Evolutionary conservation across 2,888 invertebrate genomes (phyloP).

Genomic region (Dryadula phaetusa): DNA sequence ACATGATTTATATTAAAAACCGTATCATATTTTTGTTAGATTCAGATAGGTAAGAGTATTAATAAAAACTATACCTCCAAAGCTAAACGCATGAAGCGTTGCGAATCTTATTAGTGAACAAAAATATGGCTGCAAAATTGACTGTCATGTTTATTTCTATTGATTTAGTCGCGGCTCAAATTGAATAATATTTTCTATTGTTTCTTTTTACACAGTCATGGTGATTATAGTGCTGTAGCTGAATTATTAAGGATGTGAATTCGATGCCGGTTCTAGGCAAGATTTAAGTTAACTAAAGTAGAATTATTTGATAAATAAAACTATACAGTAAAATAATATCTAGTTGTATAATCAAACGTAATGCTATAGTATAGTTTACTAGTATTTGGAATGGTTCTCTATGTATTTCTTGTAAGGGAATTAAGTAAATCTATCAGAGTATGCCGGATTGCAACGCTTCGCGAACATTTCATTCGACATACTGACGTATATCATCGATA

Average conservation of each 20-base stretch:
- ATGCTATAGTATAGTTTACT: neutral
- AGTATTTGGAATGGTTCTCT: neutral
- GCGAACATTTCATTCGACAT: conserved; percentile 39
- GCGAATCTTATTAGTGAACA: conserved; percentile 27
- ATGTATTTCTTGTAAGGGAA: conserved; percentile 40
- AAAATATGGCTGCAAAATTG: conserved; percentile 28
- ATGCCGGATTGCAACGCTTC: conserved; percentile 42
- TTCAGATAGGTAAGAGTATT: conserved; percentile 7
- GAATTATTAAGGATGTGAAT: neutral
- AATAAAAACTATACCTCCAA: conserved; percentile 13
- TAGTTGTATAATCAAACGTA: neutral
- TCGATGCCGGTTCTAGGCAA: neutral
- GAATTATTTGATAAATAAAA: neutral
- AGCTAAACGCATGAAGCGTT: conserved; percentile 24
- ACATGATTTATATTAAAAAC: neutral
- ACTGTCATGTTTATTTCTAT: conserved; percentile 34
- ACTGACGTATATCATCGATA: conserved; percentile 14
- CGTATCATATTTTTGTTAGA: conserved; percentile 4
- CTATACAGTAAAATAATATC: neutral
- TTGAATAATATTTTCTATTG: conserved; percentile 16
- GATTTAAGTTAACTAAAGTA: neutral
- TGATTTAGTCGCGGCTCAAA: conserved; percentile 18
- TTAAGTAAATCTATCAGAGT: conserved; percentile 45
- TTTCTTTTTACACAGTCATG: neutral
- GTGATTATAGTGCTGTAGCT: neutral